phyloP scores from a whole-genome alignment of 2,888 invertebrate species.

The Scrobipalpa atriplicella region DNA sequence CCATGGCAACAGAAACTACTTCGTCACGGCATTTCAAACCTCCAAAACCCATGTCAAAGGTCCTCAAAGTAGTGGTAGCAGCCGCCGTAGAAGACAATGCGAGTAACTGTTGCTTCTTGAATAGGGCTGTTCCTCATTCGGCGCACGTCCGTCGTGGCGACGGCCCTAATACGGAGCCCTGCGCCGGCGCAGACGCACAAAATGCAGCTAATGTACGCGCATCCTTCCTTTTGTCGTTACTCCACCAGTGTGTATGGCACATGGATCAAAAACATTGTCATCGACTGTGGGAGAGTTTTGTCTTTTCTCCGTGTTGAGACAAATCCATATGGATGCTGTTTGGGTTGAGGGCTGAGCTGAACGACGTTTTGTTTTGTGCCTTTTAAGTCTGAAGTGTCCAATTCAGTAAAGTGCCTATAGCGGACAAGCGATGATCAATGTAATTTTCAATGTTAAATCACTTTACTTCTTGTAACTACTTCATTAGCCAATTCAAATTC shows the following conservation, averaged over 20 bases:
- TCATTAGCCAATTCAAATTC: too few species aligned
- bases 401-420: too few species aligned
- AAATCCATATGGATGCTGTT: neutral
- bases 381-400: too few species aligned
- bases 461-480: too few species aligned
- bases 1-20: neutral
- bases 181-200: constrained; percentile 41
- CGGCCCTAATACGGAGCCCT: constrained; percentile 58
- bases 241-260: constrained; percentile 26
- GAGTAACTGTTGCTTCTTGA: constrained; percentile 21
- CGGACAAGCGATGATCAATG: too few species aligned
- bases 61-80: neutral
- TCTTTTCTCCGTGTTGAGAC: neutral
- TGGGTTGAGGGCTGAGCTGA: too few species aligned
- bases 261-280: constrained; percentile 11
- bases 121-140: constrained; percentile 23
- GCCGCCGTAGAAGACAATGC: constrained; percentile 5
- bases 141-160: constrained; percentile 52
- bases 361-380: too few species aligned
- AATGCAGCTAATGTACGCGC: constrained; percentile 72
- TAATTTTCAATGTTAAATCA: too few species aligned
- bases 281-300: constrained; percentile 19
- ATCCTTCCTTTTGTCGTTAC: constrained; percentile 74
- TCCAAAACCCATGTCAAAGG: neutral
- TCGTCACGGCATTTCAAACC: constrained; percentile 3